A percentile compares a stretch with the other conserved stretches of the same genome.
Evolutionary conservation across 2,888 invertebrate genomes (phyloP).

Genomic region (Malacosoma neustria): DNA sequence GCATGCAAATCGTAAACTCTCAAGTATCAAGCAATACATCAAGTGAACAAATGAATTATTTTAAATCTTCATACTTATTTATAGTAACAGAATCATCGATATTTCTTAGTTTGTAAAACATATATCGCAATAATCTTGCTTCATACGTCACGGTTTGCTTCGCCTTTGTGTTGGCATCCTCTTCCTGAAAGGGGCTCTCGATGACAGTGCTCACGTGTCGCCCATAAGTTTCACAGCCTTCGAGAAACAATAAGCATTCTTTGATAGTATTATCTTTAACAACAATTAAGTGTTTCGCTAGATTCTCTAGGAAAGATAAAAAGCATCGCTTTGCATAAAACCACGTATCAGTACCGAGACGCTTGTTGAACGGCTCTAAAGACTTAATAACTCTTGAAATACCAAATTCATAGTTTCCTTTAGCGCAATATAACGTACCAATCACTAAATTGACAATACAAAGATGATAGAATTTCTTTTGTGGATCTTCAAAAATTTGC

Average conservation of each 20-base stretch:
- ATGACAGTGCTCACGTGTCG: conserved; percentile 87
- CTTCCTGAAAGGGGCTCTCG: conserved; percentile 86
- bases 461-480: conserved; percentile 94
- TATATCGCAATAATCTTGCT: conserved; percentile 86
- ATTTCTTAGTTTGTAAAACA: conserved; percentile 81
- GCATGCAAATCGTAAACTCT: too few relatives aligned
- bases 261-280: conserved; percentile 89
- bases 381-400: conserved; percentile 98
- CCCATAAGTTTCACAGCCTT: conserved; percentile 92
- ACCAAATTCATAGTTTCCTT: conserved; percentile 99
- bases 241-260: conserved; percentile 91
- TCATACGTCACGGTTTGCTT: conserved; percentile 95
- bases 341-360: conserved; percentile 99
- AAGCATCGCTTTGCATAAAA: conserved; percentile 97
- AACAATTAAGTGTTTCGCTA: conserved; percentile 92
- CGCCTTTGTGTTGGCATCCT: conserved; percentile 80
- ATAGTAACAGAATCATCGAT: conserved; percentile 70
- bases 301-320: conserved; percentile 91
- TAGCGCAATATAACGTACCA: conserved; percentile 98
- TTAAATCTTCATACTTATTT: conserved; percentile 69
- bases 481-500: conserved; percentile 92
- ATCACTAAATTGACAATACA: conserved; percentile 99
- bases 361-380: conserved; percentile 93
- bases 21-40: too few relatives aligned
- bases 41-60: too few relatives aligned